Evolutionary conservation across 1,140 invertebrate genomes (phyloP).

Genomic region (Pseudoatta argentina): DNA sequence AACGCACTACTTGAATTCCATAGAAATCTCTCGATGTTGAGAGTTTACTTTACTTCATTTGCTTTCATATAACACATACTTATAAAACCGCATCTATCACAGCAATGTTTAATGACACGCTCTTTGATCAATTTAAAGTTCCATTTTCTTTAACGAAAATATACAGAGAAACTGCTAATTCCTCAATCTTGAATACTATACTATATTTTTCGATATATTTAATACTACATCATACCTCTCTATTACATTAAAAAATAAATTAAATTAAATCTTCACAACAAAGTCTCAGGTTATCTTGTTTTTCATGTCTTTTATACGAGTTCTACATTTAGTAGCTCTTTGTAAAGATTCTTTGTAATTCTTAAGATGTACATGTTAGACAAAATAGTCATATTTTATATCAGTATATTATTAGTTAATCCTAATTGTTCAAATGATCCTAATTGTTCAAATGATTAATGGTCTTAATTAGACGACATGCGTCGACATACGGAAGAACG

Average conservation of each 20-base stretch:
- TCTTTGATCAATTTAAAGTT: slow-evolving; percentile 11
- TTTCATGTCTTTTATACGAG: neutral
- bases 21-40: neutral
- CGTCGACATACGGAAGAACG: neutral
- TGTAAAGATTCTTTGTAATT: neutral
- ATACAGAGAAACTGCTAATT: neutral
- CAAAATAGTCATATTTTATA: too few relatives aligned
- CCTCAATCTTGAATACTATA: neutral
- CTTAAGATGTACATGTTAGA: neutral
- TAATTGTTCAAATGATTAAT: slow-evolving; percentile 3
- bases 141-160: neutral
- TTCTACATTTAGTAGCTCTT: too few relatives aligned
- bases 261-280: neutral
- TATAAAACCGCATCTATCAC: neutral
- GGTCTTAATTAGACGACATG: neutral
- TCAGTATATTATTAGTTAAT: neutral
- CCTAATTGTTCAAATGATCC: neutral
- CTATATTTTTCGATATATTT: too few relatives aligned
- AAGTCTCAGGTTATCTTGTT: neutral
- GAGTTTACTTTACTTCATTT: neutral
- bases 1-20: slow-evolving; percentile 4
- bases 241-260: too few relatives aligned
- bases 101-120: neutral
- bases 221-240: too few relatives aligned
- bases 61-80: neutral